phyloP scores from a whole-genome alignment of 2,113 vertebrate species.

The Saguinus imperator region DNA sequence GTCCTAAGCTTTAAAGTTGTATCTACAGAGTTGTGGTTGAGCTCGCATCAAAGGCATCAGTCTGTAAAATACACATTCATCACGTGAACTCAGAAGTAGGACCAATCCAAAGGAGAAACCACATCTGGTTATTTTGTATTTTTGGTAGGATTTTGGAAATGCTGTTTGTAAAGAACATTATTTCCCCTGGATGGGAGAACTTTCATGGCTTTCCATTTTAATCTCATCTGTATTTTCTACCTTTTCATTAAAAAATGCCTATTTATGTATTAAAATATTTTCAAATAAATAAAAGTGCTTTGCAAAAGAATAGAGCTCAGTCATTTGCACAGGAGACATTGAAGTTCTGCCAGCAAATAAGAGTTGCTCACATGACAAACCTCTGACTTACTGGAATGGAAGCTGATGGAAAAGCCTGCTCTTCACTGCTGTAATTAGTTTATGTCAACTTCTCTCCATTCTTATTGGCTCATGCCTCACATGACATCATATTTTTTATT shows the following conservation, averaged over 20 bases:
- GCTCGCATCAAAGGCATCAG: background rate
- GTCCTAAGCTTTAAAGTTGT: background rate
- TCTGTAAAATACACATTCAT: background rate
- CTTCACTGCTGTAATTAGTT: background rate
- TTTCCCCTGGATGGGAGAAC: background rate
- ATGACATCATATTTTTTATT: slow-evolving; percentile 3
- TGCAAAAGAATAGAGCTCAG: background rate
- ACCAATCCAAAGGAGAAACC: accelerated
- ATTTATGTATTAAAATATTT: background rate
- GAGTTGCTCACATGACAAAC: background rate
- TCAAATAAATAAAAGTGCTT: background rate
- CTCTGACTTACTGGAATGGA: background rate
- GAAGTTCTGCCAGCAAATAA: background rate
- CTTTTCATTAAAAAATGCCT: background rate
- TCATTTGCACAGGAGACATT: background rate
- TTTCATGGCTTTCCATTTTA: background rate
- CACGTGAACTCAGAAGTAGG: too few species aligned
- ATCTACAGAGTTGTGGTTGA: accelerated
- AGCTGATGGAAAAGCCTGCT: background rate
- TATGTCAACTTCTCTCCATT: background rate
- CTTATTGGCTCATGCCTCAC: background rate
- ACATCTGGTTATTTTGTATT: background rate
- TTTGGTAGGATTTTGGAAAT: background rate
- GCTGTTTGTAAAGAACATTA: background rate
- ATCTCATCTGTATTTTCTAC: background rate